These are phyloP conservation scores for Psammodynastes pulverulentus DNA, from an alignment of 2,113 vertebrate genomes.

Conservation along the genomic window DNA sequence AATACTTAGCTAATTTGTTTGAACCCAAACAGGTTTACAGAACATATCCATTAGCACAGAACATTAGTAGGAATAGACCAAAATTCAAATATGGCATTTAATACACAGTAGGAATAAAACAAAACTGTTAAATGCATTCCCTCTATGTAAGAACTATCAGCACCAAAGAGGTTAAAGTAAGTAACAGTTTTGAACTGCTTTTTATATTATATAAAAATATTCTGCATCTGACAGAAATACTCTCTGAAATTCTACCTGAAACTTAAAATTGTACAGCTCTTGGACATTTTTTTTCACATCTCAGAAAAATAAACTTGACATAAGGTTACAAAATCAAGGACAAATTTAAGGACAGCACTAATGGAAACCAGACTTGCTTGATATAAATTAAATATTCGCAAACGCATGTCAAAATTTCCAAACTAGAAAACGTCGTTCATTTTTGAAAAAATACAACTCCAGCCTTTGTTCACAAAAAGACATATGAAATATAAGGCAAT, in stretches of 20 bases:
- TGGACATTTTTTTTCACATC: constrained; percentile 43
- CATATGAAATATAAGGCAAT: constrained; percentile 31
- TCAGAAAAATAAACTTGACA: constrained; percentile 52
- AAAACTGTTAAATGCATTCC: constrained; percentile 60
- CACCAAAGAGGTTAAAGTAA: constrained; percentile 47
- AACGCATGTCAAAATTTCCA: constrained; percentile 25
- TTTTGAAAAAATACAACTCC: constrained; percentile 10
- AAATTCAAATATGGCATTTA: constrained; percentile 71
- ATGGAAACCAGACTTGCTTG: constrained; percentile 51
- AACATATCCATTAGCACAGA: constrained; percentile 64
- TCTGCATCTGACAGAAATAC: constrained; percentile 39
- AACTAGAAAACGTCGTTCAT: constrained; percentile 26
- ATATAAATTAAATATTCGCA: constrained; percentile 26
- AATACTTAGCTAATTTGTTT: constrained; percentile 78
- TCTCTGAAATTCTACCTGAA: constrained; percentile 31
- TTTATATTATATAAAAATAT: constrained; percentile 23
- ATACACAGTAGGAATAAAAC: constrained; percentile 62
- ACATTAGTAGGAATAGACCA: constrained; percentile 74
- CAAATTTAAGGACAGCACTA: constrained; percentile 62
- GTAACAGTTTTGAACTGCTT: constrained; percentile 56
- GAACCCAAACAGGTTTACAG: constrained; percentile 79
- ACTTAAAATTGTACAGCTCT: constrained; percentile 40
- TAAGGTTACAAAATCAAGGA: constrained; percentile 60
- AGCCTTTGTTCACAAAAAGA: constrained; percentile 43
- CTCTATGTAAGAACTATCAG: constrained; percentile 54